Base-by-base conservation (phyloP, 2,797 vertebrate genomes). In the Onychomys torridus region DNA sequence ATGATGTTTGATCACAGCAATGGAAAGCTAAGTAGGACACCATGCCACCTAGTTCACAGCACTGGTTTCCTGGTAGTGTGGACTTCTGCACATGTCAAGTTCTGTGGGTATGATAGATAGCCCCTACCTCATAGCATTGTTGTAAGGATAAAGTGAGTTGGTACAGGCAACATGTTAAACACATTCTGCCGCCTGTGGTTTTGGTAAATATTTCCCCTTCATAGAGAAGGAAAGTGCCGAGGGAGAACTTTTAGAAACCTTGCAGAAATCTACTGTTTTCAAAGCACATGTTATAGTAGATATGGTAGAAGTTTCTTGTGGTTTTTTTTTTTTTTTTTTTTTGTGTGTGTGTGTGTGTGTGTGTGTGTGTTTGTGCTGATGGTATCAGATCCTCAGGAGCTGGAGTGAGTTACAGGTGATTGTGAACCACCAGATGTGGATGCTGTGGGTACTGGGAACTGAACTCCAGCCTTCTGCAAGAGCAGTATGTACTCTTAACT, bases 201-300 rank as follows among this genome's bases (percentile, higher is more conserved):
- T 55, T 57, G 34, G n/a, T 69, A 91, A 83, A 67, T 73, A 55
- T 94, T 32, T 73, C 19, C 21, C n/a, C 32, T 95, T 93, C 57
- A 79, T 63, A 34, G 49, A 71, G n/a, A 59, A 43, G 27, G 52
- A 93, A 90, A 82, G 27, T 21, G 27, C 61, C 81, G 5, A 43
- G 77, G 34, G 55, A 90, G 55, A 90, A 78, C 77, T 92, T 95
- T 85, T 77, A 91, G 82, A 86, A 95, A 84, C 59, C n/a, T 43
- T 12, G 89, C 4, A 67, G 19, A 71, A 75, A 89, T 82, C 29
- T 40, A 82, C 63, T 71, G 6, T 92, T 23, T 92, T 90, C 43
- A 90, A 94, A 81, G 69, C 81, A 19, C 17, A 61, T 73, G 59
- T 67, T 76, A 78, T 34, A 87, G 49, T 76, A 85, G 61, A 85